phyloP scores from a whole-genome alignment of 1,140 invertebrate species.

The Heliconius melpomene region DNA sequence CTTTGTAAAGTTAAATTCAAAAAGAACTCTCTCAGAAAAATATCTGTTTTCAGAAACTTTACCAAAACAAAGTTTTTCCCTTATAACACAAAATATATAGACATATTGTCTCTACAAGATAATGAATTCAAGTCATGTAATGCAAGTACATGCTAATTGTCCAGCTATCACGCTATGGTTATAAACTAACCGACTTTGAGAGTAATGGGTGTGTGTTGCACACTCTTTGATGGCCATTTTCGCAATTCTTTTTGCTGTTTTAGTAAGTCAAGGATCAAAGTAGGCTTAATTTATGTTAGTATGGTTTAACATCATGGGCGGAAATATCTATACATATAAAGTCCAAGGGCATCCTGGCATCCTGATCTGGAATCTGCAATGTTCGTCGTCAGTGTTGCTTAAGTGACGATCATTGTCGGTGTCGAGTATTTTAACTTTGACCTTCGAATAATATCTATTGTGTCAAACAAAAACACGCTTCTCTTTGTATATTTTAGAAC shows the following conservation, averaged over 20 bases:
- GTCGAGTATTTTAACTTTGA: not conserved
- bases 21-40: too few relatives aligned
- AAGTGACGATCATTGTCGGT: not conserved
- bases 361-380: too few relatives aligned
- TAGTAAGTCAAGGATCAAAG: slow-evolving; percentile 11
- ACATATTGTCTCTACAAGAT: not conserved
- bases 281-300: not conserved
- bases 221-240: not conserved
- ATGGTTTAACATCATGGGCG: not conserved
- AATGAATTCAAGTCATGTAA: not conserved
- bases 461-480: not conserved
- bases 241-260: not conserved
- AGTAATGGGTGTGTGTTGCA: not conserved
- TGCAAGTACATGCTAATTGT: not conserved
- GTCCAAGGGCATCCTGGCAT: too few relatives aligned
- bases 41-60: too few relatives aligned
- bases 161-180: not conserved
- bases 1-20: too few relatives aligned
- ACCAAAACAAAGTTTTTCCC: too few relatives aligned
- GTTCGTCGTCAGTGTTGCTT: not conserved
- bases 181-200: slow-evolving; percentile 2
- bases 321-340: too few relatives aligned
- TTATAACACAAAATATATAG: too few relatives aligned
- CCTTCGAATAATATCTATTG: not conserved
- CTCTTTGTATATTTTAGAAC: not conserved